These are phyloP conservation scores for Sarcophaga peregrina DNA, from an alignment of 1,140 invertebrate genomes.

Conservation along the genomic window DNA sequence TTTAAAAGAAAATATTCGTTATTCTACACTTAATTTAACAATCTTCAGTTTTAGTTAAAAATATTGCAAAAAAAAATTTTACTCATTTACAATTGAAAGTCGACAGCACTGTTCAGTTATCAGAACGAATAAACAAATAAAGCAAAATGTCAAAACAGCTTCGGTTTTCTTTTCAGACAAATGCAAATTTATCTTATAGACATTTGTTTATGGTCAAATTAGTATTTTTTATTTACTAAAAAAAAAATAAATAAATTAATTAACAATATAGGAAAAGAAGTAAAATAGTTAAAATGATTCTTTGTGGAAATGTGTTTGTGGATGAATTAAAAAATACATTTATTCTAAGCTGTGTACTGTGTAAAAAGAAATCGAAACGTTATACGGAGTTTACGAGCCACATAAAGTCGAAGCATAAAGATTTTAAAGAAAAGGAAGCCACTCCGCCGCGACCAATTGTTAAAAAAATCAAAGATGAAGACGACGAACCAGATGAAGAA, in stretches of 20 bases:
- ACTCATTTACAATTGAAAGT: too few relatives aligned
- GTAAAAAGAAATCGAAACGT: conserved; percentile 8
- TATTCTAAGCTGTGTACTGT: conserved; percentile 7
- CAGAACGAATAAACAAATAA: conserved; percentile 8
- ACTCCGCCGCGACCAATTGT: background rate
- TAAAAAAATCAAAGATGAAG: background rate
- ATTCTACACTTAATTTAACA: too few relatives aligned
- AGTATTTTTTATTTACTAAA: background rate
- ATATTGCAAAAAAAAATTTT: too few relatives aligned
- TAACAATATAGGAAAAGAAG: too few relatives aligned
- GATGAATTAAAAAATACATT: conserved; percentile 28
- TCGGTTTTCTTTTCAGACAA: background rate
- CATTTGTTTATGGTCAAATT: background rate
- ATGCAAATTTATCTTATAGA: conserved; percentile 5
- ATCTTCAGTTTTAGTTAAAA: too few relatives aligned
- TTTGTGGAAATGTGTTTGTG: conserved; percentile 33
- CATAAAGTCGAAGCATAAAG: conserved; percentile 16
- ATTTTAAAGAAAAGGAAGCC: background rate
- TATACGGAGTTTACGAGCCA: conserved; percentile 25
- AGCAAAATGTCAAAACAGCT: background rate
- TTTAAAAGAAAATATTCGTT: too few relatives aligned
- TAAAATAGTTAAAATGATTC: background rate
- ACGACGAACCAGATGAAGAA: background rate
- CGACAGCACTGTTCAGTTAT: background rate
- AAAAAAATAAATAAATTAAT: background rate